Base-by-base conservation (phyloP, 2,888 invertebrate species). In the Octonoba sinensis region DNA sequence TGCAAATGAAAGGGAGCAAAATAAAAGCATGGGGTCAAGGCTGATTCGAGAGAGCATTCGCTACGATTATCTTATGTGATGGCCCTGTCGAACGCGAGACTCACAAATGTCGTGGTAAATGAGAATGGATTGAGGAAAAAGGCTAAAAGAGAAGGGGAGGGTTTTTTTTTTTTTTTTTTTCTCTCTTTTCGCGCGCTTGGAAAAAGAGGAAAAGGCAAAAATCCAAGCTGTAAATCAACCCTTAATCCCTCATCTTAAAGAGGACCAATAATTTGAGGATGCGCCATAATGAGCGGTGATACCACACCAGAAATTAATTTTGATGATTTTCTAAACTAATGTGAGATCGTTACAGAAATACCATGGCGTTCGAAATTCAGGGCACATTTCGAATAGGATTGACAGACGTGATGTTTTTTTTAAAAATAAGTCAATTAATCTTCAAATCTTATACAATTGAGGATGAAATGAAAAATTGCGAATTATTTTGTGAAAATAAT, bases 181-280 rank as follows among this genome's bases (percentile, higher is more conserved):
- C 11, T 27, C 6, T 27, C 6, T 27, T 27, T 27, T 27, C 27
- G 27, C 36, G 36, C 8, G 36, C 8, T 36, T 36, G 36, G 36
- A 36, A 36, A 36, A 36, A 36, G 60, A 47, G 67, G 59, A 67
- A 47, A 66, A 74, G 46, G 20, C 27, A 57, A 22, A 78, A 79
- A 79, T 79, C 79, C 79, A 27, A 56, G 67, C 73, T 4, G 79
- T 79, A 79, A 79, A 79, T 79, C 79, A 79, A 67, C n/a, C 79
- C 54, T 36, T 62, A 67, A 79, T 67, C 66, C 72, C 78, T 51
- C 24, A 16, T 56, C 64, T 57, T 62, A 67, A 79, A 71, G 67
- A 54, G 79, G 62, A 51, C 79, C 69, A 54, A 67, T 79, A 73
- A 79, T 79, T 79, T 73, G 57, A 73, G 24, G 76, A 64, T 64